Evolutionary conservation across 2,797 vertebrate species (phyloP).

Genomic region (Setipinna tenuifilis): DNA sequence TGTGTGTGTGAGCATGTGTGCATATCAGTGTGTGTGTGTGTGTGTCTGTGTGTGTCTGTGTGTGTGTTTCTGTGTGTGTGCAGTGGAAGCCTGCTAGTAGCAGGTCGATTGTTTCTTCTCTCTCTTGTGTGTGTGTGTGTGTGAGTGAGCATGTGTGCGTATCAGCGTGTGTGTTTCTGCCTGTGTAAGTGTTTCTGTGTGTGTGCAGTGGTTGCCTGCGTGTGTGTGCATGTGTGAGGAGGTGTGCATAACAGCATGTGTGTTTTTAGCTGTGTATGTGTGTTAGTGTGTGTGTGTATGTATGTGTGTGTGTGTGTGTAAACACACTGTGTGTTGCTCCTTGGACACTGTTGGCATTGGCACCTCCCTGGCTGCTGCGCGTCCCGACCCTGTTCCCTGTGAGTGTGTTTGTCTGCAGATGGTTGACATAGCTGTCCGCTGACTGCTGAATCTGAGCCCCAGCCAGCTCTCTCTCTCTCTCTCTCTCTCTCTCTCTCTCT

Average conservation of each 20-base stretch:
- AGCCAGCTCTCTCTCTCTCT: not conserved
- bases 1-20: not conserved
- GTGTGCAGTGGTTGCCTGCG: too few species aligned
- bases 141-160: not conserved
- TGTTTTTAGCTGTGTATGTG: not conserved
- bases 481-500: not conserved
- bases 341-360: slow-evolving; percentile 6
- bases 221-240: too few species aligned
- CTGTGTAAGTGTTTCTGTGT: too few species aligned
- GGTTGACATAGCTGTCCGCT: slow-evolving; percentile 16
- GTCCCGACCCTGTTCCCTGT: too few species aligned
- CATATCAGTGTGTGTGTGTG: too few species aligned
- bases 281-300: not conserved
- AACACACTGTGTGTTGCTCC: not conserved
- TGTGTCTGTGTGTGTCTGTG: not conserved
- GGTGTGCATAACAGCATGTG: too few species aligned
- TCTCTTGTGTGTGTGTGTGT: not conserved
- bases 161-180: not conserved
- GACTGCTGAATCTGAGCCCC: not conserved
- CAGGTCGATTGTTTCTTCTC: too few species aligned
- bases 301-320: not conserved
- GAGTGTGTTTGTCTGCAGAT: not conserved
- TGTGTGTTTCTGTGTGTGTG: not conserved
- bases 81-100: not conserved
- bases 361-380: not conserved